phyloP scores from a whole-genome alignment of 2,797 vertebrate genomes.

The Cuculus canorus region DNA sequence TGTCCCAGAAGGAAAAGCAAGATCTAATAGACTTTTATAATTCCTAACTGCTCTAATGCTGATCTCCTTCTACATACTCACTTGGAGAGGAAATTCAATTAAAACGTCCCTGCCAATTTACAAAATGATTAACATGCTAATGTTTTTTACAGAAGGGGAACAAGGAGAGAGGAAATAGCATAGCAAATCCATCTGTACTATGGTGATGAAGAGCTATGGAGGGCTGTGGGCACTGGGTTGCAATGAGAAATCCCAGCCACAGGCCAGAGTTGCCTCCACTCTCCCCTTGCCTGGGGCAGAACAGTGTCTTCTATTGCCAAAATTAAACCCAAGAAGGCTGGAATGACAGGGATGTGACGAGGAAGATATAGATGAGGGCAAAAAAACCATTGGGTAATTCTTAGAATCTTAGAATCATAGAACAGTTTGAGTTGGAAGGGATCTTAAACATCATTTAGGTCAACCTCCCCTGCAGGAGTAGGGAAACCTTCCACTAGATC shows the following conservation, averaged over 20 bases:
- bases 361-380: background rate
- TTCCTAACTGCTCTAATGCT: background rate
- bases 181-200: background rate
- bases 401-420: background rate
- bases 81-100: slow-evolving; percentile 34
- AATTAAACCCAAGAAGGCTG: background rate
- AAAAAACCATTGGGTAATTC: background rate
- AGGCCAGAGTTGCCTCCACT: background rate
- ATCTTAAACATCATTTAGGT: too few species aligned
- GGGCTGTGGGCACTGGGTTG: background rate
- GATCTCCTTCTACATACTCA: background rate
- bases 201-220: background rate
- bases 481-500: too few species aligned
- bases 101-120: slow-evolving; percentile 34
- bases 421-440: too few species aligned
- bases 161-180: background rate
- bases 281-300: background rate
- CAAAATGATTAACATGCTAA: slow-evolving; percentile 44
- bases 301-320: background rate
- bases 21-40: background rate
- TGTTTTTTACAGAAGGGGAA: background rate
- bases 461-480: too few species aligned
- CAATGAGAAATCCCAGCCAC: background rate
- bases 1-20: background rate
- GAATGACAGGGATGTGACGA: background rate